These are phyloP conservation scores for Nematopogon swammerdamellus DNA, from an alignment of 2,888 invertebrate species.

Conservation along the genomic window DNA sequence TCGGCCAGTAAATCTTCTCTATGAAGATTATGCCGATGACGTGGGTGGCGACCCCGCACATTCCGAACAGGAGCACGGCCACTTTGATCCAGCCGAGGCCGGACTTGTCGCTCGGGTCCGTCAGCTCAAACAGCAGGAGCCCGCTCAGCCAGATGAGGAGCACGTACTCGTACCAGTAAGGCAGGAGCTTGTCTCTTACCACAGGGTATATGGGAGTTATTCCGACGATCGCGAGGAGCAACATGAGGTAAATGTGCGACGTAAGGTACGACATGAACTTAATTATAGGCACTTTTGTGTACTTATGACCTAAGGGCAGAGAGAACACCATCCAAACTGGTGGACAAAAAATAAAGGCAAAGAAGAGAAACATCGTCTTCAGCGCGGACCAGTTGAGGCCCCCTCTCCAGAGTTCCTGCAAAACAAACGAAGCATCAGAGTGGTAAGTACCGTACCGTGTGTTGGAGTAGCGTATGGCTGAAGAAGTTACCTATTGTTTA, in stretches of 20 bases:
- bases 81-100: slow-evolving; percentile 94
- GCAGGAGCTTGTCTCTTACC: slow-evolving; percentile 72
- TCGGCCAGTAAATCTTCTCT: slow-evolving; percentile 72
- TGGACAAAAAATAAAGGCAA: slow-evolving; percentile 90
- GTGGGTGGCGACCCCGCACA: slow-evolving; percentile 89
- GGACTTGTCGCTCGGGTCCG: slow-evolving; percentile 96
- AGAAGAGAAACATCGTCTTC: slow-evolving; percentile 90
- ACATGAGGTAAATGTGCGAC: slow-evolving; percentile 96
- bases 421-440: no score
- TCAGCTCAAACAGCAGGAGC: slow-evolving; percentile 90
- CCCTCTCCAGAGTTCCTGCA: slow-evolving; percentile 96
- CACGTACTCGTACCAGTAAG: slow-evolving; percentile 96
- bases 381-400: slow-evolving; percentile 95
- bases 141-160: slow-evolving; percentile 94
- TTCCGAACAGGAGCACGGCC: slow-evolving; percentile 81
- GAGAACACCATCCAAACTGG: slow-evolving; percentile 96
- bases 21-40: slow-evolving; percentile 73
- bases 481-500: slow-evolving; percentile 61
- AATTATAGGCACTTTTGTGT: slow-evolving; percentile 97
- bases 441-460: no score
- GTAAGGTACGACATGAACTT: slow-evolving; percentile 99
- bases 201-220: slow-evolving; percentile 82
- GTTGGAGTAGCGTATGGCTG: slow-evolving; percentile 13
- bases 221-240: slow-evolving; percentile 85
- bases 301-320: slow-evolving; percentile 90